These are phyloP conservation scores for Jordanella pulchra DNA, from an alignment of 2,797 vertebrate genomes.

Conservation along the genomic window DNA sequence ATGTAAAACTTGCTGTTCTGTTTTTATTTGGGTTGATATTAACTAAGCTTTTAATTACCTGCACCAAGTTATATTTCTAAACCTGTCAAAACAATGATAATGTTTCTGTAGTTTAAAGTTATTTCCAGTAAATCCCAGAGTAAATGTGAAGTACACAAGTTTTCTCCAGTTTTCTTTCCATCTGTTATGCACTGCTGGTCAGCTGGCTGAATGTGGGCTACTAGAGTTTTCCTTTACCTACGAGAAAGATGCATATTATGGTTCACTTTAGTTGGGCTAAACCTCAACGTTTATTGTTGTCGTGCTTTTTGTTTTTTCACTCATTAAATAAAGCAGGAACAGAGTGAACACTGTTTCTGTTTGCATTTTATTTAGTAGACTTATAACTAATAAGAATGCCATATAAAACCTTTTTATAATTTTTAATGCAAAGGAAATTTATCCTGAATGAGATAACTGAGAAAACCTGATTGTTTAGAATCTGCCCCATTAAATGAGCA, in stretches of 20 bases:
- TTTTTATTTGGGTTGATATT: not conserved
- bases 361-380: not conserved
- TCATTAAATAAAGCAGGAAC: not conserved
- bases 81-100: no score
- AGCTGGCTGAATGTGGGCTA: not conserved
- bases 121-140: not conserved
- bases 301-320: not conserved
- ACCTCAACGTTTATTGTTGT: no score
- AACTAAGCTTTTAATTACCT: not conserved
- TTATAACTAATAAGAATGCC: not conserved
- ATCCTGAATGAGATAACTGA: not conserved
- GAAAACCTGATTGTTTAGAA: not conserved
- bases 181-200: no score
- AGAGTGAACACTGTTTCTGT: not conserved
- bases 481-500: conserved; percentile 21
- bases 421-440: not conserved
- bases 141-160: not conserved
- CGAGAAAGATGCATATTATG: no score
- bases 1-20: not conserved
- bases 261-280: no score
- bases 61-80: not conserved
- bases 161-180: not conserved
- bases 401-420: no score
- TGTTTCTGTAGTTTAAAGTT: not conserved
- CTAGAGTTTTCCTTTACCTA: not conserved